phyloP scores from a whole-genome alignment of 2,113 vertebrate species.

The Otocyon megalotis region DNA sequence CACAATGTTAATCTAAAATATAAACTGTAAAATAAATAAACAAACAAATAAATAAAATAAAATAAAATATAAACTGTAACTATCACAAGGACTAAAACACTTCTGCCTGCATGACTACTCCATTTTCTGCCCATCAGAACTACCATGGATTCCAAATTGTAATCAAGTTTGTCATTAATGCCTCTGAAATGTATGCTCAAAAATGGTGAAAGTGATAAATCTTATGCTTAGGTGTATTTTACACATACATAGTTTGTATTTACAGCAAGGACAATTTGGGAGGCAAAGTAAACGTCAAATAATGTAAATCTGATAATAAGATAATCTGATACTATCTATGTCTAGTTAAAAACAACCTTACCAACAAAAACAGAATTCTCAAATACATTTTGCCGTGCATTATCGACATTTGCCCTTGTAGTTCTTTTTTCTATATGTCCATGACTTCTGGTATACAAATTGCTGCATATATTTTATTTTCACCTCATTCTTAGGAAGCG shows the following conservation, averaged over 20 bases:
- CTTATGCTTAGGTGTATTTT: neutral
- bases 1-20: neutral
- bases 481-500: neutral
- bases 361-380: conserved; percentile 1
- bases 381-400: neutral
- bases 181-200: neutral
- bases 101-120: neutral
- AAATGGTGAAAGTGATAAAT: neutral
- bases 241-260: neutral
- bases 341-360: neutral
- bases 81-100: neutral
- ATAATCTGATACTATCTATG: neutral
- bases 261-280: neutral
- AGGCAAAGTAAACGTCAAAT: conserved; percentile 15
- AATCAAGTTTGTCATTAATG: neutral
- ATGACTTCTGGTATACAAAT: neutral
- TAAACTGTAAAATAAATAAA: neutral
- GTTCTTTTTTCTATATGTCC: neutral
- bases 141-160: neutral
- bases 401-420: neutral
- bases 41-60: no score
- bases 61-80: neutral
- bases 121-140: neutral
- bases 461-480: neutral
- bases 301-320: neutral